phyloP scores from a whole-genome alignment of 2,113 vertebrate species.

The Sciurus niger region DNA sequence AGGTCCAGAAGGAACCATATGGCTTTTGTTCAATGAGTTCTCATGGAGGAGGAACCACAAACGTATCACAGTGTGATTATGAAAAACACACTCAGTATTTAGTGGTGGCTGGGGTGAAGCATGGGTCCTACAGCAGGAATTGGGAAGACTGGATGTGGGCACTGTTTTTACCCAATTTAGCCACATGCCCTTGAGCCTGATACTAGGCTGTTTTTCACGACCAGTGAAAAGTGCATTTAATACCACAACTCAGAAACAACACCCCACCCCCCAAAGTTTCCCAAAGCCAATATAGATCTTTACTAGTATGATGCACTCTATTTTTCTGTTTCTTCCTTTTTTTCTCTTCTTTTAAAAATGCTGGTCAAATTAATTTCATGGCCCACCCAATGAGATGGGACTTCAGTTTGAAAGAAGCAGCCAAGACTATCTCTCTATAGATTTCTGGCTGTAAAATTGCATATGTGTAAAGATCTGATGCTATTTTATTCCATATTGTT shows the following conservation, averaged over 20 bases:
- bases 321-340: neutral
- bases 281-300: neutral
- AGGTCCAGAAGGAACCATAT: neutral
- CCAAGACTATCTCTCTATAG: neutral
- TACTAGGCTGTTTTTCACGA: neutral
- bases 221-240: neutral
- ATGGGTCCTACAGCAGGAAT: neutral
- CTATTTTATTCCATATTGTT: neutral
- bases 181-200: neutral
- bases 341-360: neutral
- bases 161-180: neutral
- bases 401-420: neutral
- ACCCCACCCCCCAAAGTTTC: neutral
- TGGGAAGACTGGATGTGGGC: neutral
- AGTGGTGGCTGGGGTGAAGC: neutral
- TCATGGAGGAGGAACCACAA: neutral
- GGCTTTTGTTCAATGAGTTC: neutral
- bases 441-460: neutral
- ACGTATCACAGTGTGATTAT: neutral
- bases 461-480: neutral
- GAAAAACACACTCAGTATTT: neutral
- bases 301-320: neutral
- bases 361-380: neutral
- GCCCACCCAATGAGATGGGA: neutral
- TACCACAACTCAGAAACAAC: neutral